Conservation (phyloP, 2,888 invertebrate species). For the Phortica magna region DNA sequence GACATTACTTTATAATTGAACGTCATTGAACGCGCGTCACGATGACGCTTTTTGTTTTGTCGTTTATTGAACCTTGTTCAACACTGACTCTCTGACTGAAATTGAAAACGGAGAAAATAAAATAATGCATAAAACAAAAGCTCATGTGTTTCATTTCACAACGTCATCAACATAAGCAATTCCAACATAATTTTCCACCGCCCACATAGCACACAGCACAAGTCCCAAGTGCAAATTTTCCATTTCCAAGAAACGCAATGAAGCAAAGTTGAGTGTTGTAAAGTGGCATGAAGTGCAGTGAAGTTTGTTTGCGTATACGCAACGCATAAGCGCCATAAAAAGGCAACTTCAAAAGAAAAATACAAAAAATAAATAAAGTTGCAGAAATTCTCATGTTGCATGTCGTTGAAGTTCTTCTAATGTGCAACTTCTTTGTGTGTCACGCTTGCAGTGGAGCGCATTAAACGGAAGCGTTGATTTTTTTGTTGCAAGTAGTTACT, state of each 20-base stretch:
- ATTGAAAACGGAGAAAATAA: not conserved
- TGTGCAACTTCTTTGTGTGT: no score
- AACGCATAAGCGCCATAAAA: not conserved
- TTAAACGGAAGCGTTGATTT: no score
- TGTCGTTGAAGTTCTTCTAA: no score
- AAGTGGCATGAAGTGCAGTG: not conserved
- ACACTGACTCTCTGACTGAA: not conserved
- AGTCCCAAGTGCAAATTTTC: not conserved
- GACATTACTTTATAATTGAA: not conserved
- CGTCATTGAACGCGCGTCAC: not conserved
- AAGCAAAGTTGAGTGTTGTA: slow-evolving; percentile 10
- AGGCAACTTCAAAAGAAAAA: not conserved
- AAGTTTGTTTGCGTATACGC: not conserved
- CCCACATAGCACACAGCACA: not conserved
- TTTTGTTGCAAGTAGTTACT: no score
- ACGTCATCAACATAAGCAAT: no score
- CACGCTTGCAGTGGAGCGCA: no score
- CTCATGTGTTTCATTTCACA: not conserved
- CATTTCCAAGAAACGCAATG: not conserved
- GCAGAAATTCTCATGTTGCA: no score
- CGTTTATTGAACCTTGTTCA: slow-evolving; percentile 18
- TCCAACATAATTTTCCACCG: not conserved
- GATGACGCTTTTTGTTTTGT: not conserved
- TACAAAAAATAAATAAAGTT: not conserved
- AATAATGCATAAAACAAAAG: not conserved